Evolutionary conservation across 2,888 invertebrate genomes (phyloP), one percentile per base, ranked within the genome.

Genomic region (Drosophila tripunctata): DNA sequence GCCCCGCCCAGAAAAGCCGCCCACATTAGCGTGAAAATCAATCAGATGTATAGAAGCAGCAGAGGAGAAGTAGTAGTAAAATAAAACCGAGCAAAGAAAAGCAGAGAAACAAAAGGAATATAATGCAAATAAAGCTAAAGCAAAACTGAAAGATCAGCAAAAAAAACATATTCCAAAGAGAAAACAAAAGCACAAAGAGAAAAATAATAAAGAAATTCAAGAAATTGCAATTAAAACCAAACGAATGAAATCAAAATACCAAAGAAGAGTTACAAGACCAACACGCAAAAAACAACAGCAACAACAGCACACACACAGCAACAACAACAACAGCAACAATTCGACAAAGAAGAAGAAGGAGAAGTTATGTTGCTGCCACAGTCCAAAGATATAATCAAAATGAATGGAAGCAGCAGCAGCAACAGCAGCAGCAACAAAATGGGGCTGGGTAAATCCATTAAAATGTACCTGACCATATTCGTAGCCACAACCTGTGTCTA

Each of bases 401-500:
- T 67, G 55, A 61, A 30, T 55, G 65, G 54, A 52, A 70, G 2
- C 27, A 10, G 8, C 30, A 55, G 43, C 67, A 80, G 50, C 65
- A 79, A 56, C n/a, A n/a, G n/a, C 65, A 66, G 44, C 67, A 80
- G 50, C 65, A 79, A 56, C 55, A 90, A 88, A 74, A 90, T 90
- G 90, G 89, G 88, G 50, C 66, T 93, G 92, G 93, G 92, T 90
- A 92, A 93, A 88, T 93, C 93, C 81, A 92, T 93, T 89, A 94
- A 94, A 92, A 93, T 94, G 93, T 94, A 94, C 92, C 92, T 94
- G 91, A 92, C 94, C 81, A 93, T 93, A 89, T 92, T 94, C 89
- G 90, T 94, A 89, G 90, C 91, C 69, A 93, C 93, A 87, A 92
- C 93, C 73, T 94, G 93, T 89, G 92, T 94, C 87, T 92, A 94